Base-by-base conservation (phyloP, 2,888 invertebrate species). In the Patella ulyssiponensis region DNA sequence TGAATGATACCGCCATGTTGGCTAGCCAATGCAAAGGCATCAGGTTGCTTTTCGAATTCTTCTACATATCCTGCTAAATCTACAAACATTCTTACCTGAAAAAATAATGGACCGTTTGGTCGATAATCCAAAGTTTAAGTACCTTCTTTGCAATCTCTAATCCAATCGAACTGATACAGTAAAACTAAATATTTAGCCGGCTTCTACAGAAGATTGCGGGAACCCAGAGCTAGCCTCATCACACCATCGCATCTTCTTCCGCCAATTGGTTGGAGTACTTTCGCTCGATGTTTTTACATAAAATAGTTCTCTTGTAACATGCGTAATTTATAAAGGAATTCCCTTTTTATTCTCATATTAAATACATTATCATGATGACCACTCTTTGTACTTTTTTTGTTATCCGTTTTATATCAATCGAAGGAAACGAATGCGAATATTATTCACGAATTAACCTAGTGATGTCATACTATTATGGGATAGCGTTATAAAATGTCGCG, bases 191-290 rank as follows among this genome's bases (percentile, higher is more conserved):
- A 64, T 64, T 64, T 64, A 20, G 64, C 64, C 64, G 64, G 64
- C 64, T 64, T 64, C 64, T 84, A 84, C 87, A 82, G 85, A 83
- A 85, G 85, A 85, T 82, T 85, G 84, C 84, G 81, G 84, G 87
- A 85, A 85, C 85, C 86, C 87, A 85, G 86, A 86, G 86, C 85
- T 82, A 85, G 82, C 85, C 85, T 83, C 84, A 83, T 82, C 79
- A 83, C 82, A 71, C 69, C 56, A 70, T 70, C 69, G 54, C 20
- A 64, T 23, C 20, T 64, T 23, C 27, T 27, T 64, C 44, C 27
- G 51, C 44, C 23, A 64, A 20, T 64, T 11, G 20, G 23, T 12
- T 23, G 64, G 64, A 20, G 23, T 64, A 23, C 23, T 64, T 23
- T 23, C 64, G 23, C 20, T 20, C 64, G 11, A 64, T 64, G 64